These are phyloP conservation scores for Drosophila setosimentum DNA, from an alignment of 2,888 invertebrate species.

Conservation along the genomic window DNA sequence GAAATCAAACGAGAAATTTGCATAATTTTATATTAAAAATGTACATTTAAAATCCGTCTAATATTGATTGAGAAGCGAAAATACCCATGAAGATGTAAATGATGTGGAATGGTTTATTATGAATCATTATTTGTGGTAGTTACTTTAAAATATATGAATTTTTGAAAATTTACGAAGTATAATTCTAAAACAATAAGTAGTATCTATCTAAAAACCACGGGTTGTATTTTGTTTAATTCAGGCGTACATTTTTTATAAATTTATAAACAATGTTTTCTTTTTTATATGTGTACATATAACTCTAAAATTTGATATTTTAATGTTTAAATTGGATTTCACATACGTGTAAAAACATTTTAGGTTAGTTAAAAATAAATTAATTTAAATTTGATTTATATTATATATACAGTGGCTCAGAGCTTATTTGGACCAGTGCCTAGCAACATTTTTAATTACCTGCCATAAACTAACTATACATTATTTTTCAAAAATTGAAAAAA, in stretches of 20 bases:
- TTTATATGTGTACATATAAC: no score
- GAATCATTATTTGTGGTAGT: neutral
- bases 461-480: no score
- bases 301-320: neutral
- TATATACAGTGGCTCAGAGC: no score
- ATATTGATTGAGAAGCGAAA: neutral
- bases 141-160: neutral
- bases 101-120: neutral
- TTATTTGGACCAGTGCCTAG: no score
- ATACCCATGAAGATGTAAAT: neutral
- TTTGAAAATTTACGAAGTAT: neutral
- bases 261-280: no score
- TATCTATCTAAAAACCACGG: neutral
- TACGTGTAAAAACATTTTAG: neutral
- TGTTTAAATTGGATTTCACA: neutral
- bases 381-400: neutral
- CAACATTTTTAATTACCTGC: no score
- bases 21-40: slow-evolving; percentile 21
- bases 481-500: no score
- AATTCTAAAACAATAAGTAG: neutral
- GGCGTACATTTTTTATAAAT: neutral
- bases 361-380: neutral
- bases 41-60: neutral
- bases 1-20: slow-evolving; percentile 21
- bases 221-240: neutral